Evolutionary conservation across 2,113 vertebrate species (phyloP), one percentile per base, ranked within the genome.

Genomic region (Speoplatyrhinus poulsoni): DNA sequence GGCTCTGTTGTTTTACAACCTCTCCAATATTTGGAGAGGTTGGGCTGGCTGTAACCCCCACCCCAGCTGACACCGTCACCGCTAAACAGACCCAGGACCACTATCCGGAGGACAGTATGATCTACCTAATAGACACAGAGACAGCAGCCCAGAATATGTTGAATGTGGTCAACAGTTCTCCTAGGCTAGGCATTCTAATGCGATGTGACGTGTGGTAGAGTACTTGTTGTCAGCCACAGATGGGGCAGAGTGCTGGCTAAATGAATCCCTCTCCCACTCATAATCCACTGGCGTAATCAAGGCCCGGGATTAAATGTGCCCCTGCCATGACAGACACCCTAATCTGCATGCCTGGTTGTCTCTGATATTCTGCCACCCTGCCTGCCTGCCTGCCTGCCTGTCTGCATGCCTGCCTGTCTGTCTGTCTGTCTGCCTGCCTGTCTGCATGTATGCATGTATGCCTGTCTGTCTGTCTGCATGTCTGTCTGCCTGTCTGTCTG

Each of bases 1-100:
- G 5, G 17, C 6, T 36, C 74, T 85, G 60, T 72, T 82, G 68
- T 80, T 79, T 80, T 76, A 81, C 77, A 79, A 73, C 77, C 81
- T 61, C 68, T 76, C 70, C 76, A 67, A 62, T 60, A 71, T 26
- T 57, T 5, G 54, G n/a, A n/a, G n/a, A n/a, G n/a, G n/a, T n/a
- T n/a, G n/a, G n/a, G 76, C 56, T 33, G 4, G 55, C 69, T 56
- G 54, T 16, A 9, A 56, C 15, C 26, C 70, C 49, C 67, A 6
- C 12, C 33, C 8, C 26, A 17, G 56, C 68, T 4, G 41, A 52
- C 41, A 9, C 36, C 32, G 41, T 58, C 66, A 26, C 2, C 26
- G 26, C 26, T 26, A 3, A 26, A 26, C 26, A 26, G 26, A 26
- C 26, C 26, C 26, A 26, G 26, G 26, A 26, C 26, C 26, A 26